These are phyloP conservation scores for Sogatella furcifera DNA, from an alignment of 1,140 invertebrate genomes.

Conservation along the genomic window DNA sequence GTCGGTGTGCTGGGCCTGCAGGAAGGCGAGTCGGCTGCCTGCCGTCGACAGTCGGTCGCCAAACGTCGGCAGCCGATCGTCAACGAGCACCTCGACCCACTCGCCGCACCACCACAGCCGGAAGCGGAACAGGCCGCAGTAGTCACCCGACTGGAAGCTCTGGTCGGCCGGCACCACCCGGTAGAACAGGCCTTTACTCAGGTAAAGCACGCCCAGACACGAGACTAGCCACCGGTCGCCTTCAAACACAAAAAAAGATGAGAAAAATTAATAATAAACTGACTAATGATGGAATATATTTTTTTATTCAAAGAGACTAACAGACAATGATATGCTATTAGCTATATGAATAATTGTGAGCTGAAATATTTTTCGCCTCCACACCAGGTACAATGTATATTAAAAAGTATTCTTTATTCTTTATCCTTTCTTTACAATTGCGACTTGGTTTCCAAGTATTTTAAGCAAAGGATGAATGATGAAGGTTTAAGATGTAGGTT, in stretches of 20 bases:
- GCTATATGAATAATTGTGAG: no score
- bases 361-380: no score
- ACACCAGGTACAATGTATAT: no score
- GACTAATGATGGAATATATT: no score
- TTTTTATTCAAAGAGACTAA: no score
- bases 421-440: no score
- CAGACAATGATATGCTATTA: no score
- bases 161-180: slow-evolving; percentile 92
- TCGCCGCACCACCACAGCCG: slow-evolving; percentile 91
- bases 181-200: slow-evolving; percentile 84
- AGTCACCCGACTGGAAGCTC: slow-evolving; percentile 48
- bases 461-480: no score
- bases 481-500: no score
- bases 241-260: slow-evolving; percentile 28
- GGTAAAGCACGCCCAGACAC: slow-evolving; percentile 72
- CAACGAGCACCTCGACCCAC: slow-evolving; percentile 92
- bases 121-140: slow-evolving; percentile 83
- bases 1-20: slow-evolving; percentile 76
- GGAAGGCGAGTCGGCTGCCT: slow-evolving; percentile 81
- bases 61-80: slow-evolving; percentile 90
- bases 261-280: no score
- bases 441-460: no score
- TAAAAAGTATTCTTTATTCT: no score
- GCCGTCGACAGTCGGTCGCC: slow-evolving; percentile 76
- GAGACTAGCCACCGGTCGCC: slow-evolving; percentile 87